Evolutionary conservation across 2,888 invertebrate species (phyloP), one percentile per base, ranked within the genome.

Genomic region (Diplazon laetatorius): DNA sequence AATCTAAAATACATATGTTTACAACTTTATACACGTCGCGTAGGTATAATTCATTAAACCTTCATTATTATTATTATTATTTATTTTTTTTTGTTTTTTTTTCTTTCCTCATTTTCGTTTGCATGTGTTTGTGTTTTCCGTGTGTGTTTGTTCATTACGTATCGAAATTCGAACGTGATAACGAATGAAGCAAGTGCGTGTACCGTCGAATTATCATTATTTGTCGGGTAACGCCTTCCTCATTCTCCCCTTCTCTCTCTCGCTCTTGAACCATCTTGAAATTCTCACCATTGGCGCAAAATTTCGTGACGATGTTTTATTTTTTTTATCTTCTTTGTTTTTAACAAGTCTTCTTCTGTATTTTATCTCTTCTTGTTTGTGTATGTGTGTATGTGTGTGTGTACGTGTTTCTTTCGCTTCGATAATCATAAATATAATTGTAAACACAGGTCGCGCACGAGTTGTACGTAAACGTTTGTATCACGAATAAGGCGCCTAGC

Each of bases 1-100:
- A 89, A 87, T 88, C 90, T 90, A 89, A 90, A 89, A 90, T 89
- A 90, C 89, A 85, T 87, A 89, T 87, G 87, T 89, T 89, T 88
- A 89, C 88, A 89, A 87, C 86, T 89, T 88, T 88, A 87, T 88
- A 89, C 88, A 89, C 85, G 87, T 85, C 85, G 85, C 83, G 85
- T 85, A 46, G 84, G 84, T 86, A 86, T 86, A 87, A 87, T n/a
- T 86, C 81, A 83, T 85, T 84, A 83, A 86, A 89, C 84, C n/a
- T n/a, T n/a, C n/a, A n/a, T n/a, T n/a, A n/a, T n/a, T n/a, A n/a
- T n/a, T n/a, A n/a, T n/a, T n/a, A n/a, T n/a, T n/a, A n/a, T n/a
- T n/a, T n/a, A n/a, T n/a, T n/a, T n/a, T n/a, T n/a, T n/a, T n/a
- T n/a, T n/a, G n/a, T n/a, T n/a, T n/a, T n/a, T n/a, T n/a, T n/a